Evolutionary conservation across 2,888 invertebrate genomes (phyloP).

Genomic region (Ichneumoninae sp.): DNA sequence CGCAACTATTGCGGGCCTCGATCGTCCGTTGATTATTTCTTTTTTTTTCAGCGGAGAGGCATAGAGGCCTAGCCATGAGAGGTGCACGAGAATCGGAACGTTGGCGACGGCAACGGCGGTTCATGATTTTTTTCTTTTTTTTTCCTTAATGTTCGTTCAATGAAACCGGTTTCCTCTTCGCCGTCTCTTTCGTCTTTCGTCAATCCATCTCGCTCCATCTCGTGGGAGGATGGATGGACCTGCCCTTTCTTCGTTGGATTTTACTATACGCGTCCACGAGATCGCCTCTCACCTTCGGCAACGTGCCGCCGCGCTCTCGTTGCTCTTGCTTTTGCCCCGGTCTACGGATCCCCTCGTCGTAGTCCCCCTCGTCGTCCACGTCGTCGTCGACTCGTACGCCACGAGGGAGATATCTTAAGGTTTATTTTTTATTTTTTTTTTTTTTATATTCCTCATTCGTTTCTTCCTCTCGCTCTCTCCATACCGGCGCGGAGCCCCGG

Average conservation of each 20-base stretch:
- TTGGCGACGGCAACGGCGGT: constrained; percentile 71
- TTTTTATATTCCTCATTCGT: constrained; percentile 9
- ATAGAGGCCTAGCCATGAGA: constrained; percentile 52
- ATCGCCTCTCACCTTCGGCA: constrained; percentile 64
- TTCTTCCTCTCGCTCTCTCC: constrained; percentile 45
- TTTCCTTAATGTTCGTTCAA: constrained; percentile 83
- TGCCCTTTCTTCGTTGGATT: constrained; percentile 50
- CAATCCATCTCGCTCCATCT: constrained; percentile 56
- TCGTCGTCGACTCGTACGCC: constrained; percentile 42
- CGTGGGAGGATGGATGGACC: constrained; percentile 57
- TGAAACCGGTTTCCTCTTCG: constrained; percentile 81
- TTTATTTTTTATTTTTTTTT: not conserved
- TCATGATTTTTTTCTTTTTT: constrained; percentile 78
- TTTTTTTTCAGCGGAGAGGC: constrained; percentile 69
- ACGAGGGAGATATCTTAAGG: constrained; percentile 42
- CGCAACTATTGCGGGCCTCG: constrained; percentile 76
- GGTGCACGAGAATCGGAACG: constrained; percentile 51
- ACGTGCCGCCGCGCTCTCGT: constrained; percentile 57
- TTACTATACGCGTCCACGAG: constrained; percentile 62
- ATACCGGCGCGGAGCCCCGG: constrained; percentile 30
- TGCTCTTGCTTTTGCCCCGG: constrained; percentile 32
- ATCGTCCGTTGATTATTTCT: constrained; percentile 82
- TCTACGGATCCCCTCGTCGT: constrained; percentile 38
- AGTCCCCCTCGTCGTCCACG: constrained; percentile 7
- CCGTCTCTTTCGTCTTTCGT: constrained; percentile 47